Base-by-base conservation (phyloP, 1,140 invertebrate genomes). In the Drosophila sturtevanti region DNA sequence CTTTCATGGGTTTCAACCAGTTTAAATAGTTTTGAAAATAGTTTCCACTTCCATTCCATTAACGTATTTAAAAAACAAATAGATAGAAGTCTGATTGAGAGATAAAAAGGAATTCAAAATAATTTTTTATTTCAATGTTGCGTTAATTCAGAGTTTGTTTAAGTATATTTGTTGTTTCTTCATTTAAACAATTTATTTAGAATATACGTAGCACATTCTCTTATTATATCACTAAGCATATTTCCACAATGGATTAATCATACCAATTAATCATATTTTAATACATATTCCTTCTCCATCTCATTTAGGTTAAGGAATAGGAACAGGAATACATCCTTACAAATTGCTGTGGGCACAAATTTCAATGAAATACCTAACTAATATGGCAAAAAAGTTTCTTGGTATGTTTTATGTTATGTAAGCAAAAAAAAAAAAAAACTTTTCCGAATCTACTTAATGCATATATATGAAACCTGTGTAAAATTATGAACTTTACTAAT, bases 401-500 rank as follows among this genome's bases (percentile, higher is more conserved):
- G 51, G 22, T 54, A 21, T 48, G 41, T 21, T 27, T 54, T 27
- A 14, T 54, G 51, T 54, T 56, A n/a, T 35, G 54, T 35, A 56
- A 56, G 16, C 14, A 7, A 34, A 34, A 18, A 75, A 56, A 56
- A 10, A 9, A 7, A 34, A 34, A 18, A 75, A 61, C 48, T 62
- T 76, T 35, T 18, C 34, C 34, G 18, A 75, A 14, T 16, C 59
- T 67, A 78, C 56, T 78, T 75, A 72, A 78, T n/a, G n/a, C n/a
- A n/a, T 75, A 58, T 77, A 55, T 68, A 62, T 67, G 64, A 79
- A 86, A 82, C 63, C 63, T 86, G 75, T 38, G 37, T 48, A 51
- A 72, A 77, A 82, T 76, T 74, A 89, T 82, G 60, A 86, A 86
- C 75, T 86, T 87, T 82, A 21, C 71, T 86, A 86, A 89, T 86